These are phyloP conservation scores for Trichomalopsis sarcophagae DNA, from an alignment of 1,140 invertebrate species.

Conservation along the genomic window DNA sequence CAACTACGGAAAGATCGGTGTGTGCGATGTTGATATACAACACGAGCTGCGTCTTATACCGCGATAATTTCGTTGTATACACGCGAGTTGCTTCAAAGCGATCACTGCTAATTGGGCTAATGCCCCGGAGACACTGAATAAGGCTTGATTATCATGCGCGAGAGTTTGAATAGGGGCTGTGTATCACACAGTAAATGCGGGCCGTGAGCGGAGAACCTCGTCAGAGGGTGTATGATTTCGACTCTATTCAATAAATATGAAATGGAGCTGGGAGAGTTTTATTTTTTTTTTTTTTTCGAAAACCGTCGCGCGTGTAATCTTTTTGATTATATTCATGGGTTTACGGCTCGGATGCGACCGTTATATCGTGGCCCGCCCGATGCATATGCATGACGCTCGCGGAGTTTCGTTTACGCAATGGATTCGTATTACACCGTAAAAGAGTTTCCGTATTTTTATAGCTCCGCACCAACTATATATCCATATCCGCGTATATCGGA, in stretches of 20 bases:
- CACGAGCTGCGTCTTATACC: no score
- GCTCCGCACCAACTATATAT: not conserved
- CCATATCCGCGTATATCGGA: not conserved
- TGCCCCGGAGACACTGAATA: not conserved
- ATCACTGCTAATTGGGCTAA: not conserved
- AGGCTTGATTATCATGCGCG: slow-evolving; percentile 11
- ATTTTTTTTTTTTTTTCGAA: no score
- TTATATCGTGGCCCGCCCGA: not conserved
- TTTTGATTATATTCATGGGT: not conserved
- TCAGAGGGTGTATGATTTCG: no score
- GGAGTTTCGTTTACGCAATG: not conserved
- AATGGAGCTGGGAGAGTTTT: no score
- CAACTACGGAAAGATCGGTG: not conserved
- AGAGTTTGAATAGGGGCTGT: not conserved
- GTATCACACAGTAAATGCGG: no score
- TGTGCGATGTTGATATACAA: no score
- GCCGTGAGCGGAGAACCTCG: no score
- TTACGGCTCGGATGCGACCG: not conserved
- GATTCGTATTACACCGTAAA: not conserved
- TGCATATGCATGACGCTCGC: not conserved
- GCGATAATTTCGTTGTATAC: not conserved
- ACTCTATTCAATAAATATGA: no score
- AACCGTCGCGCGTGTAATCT: no score
- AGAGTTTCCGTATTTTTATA: not conserved
- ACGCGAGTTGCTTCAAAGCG: not conserved